Base-by-base conservation (phyloP, 2,888 invertebrate species). In the Drosophila neotestacea region DNA sequence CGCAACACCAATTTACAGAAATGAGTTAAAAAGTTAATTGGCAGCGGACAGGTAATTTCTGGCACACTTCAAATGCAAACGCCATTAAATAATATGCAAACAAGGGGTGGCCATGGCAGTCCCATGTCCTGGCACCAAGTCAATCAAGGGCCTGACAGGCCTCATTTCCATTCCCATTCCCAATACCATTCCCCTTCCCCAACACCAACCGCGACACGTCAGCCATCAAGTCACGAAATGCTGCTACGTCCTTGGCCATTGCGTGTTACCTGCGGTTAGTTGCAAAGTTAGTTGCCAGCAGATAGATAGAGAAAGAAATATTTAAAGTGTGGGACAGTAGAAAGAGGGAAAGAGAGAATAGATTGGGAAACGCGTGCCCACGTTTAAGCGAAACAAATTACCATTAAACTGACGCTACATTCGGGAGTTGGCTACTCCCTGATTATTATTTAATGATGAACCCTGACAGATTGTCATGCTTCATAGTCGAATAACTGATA, bases 321-420 rank as follows among this genome's bases (percentile, higher is more conserved):
- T 22, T 22, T n/a, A 60, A 6, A n/a, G 44, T 48, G 6, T 4
- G 13, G n/a, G 3, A 13, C 27, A 39, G 13, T 30, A 7, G 6
- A 2, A 22, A n/a, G 46, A 10, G 30, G n/a, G 27, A 39, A 39
- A 6, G 32, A 41, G 41, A n/a, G 46, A 11, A 22, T 3, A 22
- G 22, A 22, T 1, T 32, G 32, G 32, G 32, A 6, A 6, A 68
- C 79, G 91, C 89, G 91, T 91, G 91, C 84, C 79, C 83, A 88
- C 89, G 85, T 90, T 91, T 91, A 91, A 91, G 91, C 91, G 91
- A 89, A 91, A 91, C 91, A 91, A 91, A 91, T 91, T 91, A 90
- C 89, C 79, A 82, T 78, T 88, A 85, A 86, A 81, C 73, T 72
- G 75, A 65, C 61, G 47, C 41, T 36, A 34, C 6, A 48, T 4